These are phyloP conservation scores for Andrena camellia DNA, from an alignment of 2,888 invertebrate species.

Conservation along the genomic window DNA sequence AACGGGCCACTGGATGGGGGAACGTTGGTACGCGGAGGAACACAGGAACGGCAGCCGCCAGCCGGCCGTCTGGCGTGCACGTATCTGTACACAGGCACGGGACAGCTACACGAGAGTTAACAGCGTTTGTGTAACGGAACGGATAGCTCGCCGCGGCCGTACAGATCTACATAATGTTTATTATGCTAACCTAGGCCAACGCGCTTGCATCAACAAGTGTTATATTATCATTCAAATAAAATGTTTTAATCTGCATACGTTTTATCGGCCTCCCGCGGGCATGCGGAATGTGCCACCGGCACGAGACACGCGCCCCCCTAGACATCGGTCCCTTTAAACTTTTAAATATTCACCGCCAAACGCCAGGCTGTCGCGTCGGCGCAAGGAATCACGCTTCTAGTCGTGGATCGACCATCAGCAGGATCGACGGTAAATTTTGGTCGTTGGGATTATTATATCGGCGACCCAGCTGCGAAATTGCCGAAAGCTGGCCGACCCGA, in stretches of 20 bases:
- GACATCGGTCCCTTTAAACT: slow-evolving; percentile 45
- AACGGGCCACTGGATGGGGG: slow-evolving; percentile 30
- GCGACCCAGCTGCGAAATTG: slow-evolving; percentile 16
- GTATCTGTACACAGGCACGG: slow-evolving; percentile 22
- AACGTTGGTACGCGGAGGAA: slow-evolving; percentile 35
- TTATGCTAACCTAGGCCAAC: slow-evolving; percentile 85
- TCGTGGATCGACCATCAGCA: not conserved
- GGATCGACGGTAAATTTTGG: not conserved
- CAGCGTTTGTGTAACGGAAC: slow-evolving; percentile 69
- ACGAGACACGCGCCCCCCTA: slow-evolving; percentile 75
- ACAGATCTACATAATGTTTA: slow-evolving; percentile 85
- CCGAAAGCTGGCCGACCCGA: slow-evolving; percentile 6
- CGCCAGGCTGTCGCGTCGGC: no score
- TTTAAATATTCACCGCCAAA: not conserved
- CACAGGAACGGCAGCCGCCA: slow-evolving; percentile 9
- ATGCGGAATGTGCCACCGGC: slow-evolving; percentile 81
- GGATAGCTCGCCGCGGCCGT: slow-evolving; percentile 64
- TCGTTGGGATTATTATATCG: slow-evolving; percentile 19
- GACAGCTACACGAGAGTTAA: slow-evolving; percentile 45
- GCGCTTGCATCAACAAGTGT: slow-evolving; percentile 85
- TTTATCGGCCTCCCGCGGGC: slow-evolving; percentile 84
- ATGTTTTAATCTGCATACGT: slow-evolving; percentile 85
- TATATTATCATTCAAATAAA: slow-evolving; percentile 85
- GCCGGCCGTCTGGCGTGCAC: slow-evolving; percentile 1
- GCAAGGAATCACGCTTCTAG: not conserved